Evolutionary conservation across 1,140 invertebrate species (phyloP).

Genomic region (Kradibia gibbosae): DNA sequence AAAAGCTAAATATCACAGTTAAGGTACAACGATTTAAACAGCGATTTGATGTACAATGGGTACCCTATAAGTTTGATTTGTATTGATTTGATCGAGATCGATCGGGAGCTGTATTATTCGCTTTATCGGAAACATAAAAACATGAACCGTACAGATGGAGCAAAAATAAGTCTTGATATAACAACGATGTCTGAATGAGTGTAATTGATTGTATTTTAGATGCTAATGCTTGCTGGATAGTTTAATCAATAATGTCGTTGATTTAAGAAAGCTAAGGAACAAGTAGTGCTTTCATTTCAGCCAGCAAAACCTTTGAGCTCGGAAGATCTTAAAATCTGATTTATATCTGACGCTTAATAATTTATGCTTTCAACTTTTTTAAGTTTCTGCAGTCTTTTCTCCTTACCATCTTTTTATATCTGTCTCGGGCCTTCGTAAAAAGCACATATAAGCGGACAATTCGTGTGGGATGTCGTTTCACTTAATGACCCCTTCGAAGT

Average conservation of each 20-base stretch:
- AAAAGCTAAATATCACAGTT: too few species aligned
- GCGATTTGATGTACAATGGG: too few species aligned
- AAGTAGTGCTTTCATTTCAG: neutral
- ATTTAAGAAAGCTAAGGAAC: neutral
- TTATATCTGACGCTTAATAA: neutral
- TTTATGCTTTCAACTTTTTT: neutral
- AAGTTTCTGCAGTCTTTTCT: neutral
- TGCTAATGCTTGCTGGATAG: too few species aligned
- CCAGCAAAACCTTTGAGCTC: neutral
- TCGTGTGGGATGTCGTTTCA: slow-evolving; percentile 62
- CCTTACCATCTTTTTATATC: neutral
- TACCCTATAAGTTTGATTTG: too few species aligned
- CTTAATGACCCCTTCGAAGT: slow-evolving; percentile 61
- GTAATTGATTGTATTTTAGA: too few species aligned
- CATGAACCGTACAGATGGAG: too few species aligned
- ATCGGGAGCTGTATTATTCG: too few species aligned
- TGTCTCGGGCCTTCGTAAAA: neutral
- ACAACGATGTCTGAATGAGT: too few species aligned
- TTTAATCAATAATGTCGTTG: neutral
- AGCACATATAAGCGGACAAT: slow-evolving; percentile 60
- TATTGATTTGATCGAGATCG: too few species aligned
- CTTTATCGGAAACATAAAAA: too few species aligned
- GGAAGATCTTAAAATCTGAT: neutral
- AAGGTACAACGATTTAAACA: too few species aligned
- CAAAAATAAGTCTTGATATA: too few species aligned